phyloP scores from a whole-genome alignment of 1,140 invertebrate genomes.

The Antheraea mylitta region DNA sequence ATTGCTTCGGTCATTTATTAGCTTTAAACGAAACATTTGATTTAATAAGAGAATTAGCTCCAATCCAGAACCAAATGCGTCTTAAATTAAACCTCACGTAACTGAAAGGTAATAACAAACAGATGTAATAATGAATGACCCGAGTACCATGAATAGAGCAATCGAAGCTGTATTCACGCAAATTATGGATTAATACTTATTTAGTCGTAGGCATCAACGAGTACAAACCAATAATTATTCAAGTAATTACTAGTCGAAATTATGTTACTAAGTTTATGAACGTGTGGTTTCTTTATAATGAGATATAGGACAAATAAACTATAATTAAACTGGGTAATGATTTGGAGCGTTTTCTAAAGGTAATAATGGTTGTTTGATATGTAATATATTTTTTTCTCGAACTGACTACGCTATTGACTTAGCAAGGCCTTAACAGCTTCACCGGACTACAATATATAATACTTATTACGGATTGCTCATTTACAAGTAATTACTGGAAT shows the following conservation, averaged over 20 bases:
- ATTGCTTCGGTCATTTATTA: too few species aligned
- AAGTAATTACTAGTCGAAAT: constrained; percentile 37
- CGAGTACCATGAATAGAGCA: constrained; percentile 19
- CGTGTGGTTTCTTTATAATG: constrained; percentile 1
- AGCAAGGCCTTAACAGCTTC: too few species aligned
- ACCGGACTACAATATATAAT: too few species aligned
- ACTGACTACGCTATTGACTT: too few species aligned
- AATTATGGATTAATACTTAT: constrained; percentile 31
- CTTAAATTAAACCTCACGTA: not conserved
- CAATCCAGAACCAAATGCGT: too few species aligned
- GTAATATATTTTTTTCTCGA: too few species aligned
- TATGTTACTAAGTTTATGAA: constrained; percentile 38
- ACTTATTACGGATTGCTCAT: too few species aligned
- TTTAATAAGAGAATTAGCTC: too few species aligned
- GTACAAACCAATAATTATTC: constrained; percentile 28
- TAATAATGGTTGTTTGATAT: too few species aligned
- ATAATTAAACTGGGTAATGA: not conserved
- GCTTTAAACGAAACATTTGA: too few species aligned
- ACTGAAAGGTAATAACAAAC: not conserved
- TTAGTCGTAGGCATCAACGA: constrained; percentile 11
- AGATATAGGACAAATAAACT: not conserved
- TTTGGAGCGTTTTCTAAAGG: too few species aligned
- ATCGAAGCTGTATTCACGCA: constrained; percentile 20
- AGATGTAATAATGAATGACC: constrained; percentile 15
- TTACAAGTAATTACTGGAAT: too few species aligned